A percentile compares a stretch with the other conserved stretches of the same genome.
Evolutionary conservation across 2,888 invertebrate species (phyloP).

Genomic region (Vannuccia rotundouncinata): DNA sequence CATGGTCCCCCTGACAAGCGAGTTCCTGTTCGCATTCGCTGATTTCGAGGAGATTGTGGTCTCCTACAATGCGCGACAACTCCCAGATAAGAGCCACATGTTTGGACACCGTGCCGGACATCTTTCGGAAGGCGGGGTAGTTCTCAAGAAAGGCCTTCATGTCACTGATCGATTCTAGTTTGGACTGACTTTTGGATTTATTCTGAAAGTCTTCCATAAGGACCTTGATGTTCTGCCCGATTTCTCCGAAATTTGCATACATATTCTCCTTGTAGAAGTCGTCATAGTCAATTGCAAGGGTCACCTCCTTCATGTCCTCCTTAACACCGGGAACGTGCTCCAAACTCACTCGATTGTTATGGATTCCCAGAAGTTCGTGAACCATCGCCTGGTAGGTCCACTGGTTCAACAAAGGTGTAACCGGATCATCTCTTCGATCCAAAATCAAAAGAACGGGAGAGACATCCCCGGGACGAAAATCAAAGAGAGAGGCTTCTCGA

Average conservation of each 20-base stretch:
- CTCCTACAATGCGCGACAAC: slow-evolving; percentile 73
- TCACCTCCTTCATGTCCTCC: slow-evolving; percentile 69
- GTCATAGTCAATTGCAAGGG: slow-evolving; percentile 87
- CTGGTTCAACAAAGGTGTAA: slow-evolving; percentile 86
- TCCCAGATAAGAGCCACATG: slow-evolving; percentile 95
- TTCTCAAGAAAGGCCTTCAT: slow-evolving; percentile 96
- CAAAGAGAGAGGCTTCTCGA: slow-evolving; percentile 78
- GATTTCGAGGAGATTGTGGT: slow-evolving; percentile 71
- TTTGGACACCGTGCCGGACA: slow-evolving; percentile 76
- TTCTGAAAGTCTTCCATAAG: slow-evolving; percentile 95
- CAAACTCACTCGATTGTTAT: slow-evolving; percentile 78
- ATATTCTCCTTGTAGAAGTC: slow-evolving; percentile 91
- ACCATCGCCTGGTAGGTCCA: slow-evolving; percentile 99
- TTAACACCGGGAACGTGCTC: slow-evolving; percentile 68
- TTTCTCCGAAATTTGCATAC: slow-evolving; percentile 94
- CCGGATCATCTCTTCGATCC: slow-evolving; percentile 86
- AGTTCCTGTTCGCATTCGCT: slow-evolving; percentile 57
- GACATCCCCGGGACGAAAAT: slow-evolving; percentile 68
- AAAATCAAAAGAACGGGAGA: slow-evolving; percentile 72
- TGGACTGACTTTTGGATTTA: slow-evolving; percentile 80
- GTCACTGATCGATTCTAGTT: slow-evolving; percentile 93
- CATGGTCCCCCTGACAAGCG: slow-evolving; percentile 66
- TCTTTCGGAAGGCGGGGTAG: slow-evolving; percentile 86
- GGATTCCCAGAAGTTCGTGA: slow-evolving; percentile 85
- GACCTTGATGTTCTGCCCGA: slow-evolving; percentile 88